Conservation (phyloP, 2,888 invertebrate genomes). For the Apamea crenata region DNA sequence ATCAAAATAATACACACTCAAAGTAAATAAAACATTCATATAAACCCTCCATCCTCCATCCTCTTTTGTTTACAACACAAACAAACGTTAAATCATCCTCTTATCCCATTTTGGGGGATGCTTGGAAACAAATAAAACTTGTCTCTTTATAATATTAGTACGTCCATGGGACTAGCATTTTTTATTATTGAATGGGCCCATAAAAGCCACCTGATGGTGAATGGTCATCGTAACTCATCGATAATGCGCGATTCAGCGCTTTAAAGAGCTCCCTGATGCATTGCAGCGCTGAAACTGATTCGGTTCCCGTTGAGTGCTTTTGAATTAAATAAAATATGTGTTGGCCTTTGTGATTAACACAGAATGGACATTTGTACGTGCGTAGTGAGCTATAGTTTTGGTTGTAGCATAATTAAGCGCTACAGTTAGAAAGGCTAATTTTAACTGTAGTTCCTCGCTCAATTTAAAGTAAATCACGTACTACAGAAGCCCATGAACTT, state of each 20-base stretch:
- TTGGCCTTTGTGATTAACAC: constrained; percentile 55
- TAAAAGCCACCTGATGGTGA: constrained; percentile 69
- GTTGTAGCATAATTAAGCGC: background rate
- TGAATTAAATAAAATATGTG: constrained; percentile 60
- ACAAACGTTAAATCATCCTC: constrained; percentile 48
- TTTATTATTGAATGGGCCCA: constrained; percentile 67
- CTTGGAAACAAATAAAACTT: constrained; percentile 53
- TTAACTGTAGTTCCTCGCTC: background rate
- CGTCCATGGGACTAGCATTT: constrained; percentile 44
- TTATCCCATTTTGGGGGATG: background rate
- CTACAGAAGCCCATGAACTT: constrained; percentile 29
- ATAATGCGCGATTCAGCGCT: constrained; percentile 67
- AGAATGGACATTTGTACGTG: background rate
- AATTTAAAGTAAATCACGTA: constrained; percentile 17
- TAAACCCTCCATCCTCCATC: background rate
- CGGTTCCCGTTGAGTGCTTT: constrained; percentile 54
- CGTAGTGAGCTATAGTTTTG: background rate
- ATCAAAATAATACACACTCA: background rate
- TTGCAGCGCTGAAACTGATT: constrained; percentile 64
- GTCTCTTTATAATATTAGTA: constrained; percentile 54
- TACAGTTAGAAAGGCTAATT: constrained; percentile 7
- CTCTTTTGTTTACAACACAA: constrained; percentile 25
- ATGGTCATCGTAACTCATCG: constrained; percentile 69
- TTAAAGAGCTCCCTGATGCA: constrained; percentile 70
- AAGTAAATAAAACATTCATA: background rate